These are phyloP conservation scores for Peromyscus californicus DNA, from an alignment of 2,113 vertebrate species.

Conservation along the genomic window DNA sequence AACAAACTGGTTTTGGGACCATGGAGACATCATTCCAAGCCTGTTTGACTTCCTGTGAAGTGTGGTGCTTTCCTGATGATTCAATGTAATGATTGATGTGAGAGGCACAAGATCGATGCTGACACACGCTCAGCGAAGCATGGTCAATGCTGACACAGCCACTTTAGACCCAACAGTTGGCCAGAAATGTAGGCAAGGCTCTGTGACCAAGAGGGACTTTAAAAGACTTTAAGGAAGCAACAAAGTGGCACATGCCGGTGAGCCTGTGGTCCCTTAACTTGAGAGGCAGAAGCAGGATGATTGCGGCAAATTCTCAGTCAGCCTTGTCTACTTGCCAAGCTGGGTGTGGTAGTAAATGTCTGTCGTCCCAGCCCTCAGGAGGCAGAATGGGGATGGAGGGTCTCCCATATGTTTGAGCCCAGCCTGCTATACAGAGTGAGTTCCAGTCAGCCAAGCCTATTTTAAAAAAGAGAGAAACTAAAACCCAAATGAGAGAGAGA, in stretches of 20 bases:
- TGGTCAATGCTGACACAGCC: not conserved
- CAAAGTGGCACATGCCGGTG: not conserved
- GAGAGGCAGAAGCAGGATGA: not conserved
- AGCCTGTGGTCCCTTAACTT: too few species aligned
- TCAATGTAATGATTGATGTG: not conserved
- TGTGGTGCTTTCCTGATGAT: not conserved
- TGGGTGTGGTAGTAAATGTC: not conserved
- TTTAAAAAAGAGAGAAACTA: not conserved
- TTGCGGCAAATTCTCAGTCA: not conserved
- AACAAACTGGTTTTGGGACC: not conserved
- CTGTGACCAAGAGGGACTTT: not conserved
- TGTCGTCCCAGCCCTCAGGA: not conserved
- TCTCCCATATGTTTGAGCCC: not conserved
- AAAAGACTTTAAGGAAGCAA: not conserved
- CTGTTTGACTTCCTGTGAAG: conserved; percentile 6
- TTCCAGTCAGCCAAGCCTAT: too few species aligned
- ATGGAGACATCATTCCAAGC: not conserved
- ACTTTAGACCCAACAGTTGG: not conserved
- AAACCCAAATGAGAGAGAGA: not conserved
- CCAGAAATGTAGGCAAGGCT: not conserved
- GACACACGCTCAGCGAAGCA: not conserved
- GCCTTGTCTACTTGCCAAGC: not conserved
- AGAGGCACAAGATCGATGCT: not conserved
- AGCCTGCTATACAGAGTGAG: not conserved
- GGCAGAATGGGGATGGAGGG: too few species aligned